These are phyloP conservation scores for Lampropteryx suffumata DNA, from an alignment of 2,888 invertebrate genomes.

Conservation along the genomic window DNA sequence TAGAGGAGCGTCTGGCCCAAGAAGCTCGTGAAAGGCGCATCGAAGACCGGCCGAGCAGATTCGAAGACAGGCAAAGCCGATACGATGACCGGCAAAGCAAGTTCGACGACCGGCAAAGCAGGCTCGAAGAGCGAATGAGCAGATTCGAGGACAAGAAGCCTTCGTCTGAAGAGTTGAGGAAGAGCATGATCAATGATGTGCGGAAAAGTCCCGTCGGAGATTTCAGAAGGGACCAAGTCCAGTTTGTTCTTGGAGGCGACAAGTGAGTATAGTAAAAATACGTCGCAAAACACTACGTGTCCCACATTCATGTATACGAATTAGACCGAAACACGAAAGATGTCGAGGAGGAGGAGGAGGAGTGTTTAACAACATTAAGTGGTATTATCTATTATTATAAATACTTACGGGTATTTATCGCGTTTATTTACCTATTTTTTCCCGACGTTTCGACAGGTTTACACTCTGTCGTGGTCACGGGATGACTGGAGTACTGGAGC, in stretches of 20 bases:
- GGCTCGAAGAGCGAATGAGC: slow-evolving; percentile 52
- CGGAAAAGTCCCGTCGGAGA: slow-evolving; percentile 66
- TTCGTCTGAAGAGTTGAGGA: slow-evolving; percentile 46
- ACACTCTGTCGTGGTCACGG: too few relatives aligned
- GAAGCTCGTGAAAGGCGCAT: slow-evolving; percentile 67
- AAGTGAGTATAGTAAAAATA: too few relatives aligned
- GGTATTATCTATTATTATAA: too few relatives aligned
- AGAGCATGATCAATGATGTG: slow-evolving; percentile 52
- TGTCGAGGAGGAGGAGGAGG: too few relatives aligned
- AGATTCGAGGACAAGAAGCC: slow-evolving; percentile 51
- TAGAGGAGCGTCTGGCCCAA: slow-evolving; percentile 72
- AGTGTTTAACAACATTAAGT: too few relatives aligned
- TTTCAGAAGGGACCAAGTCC: slow-evolving; percentile 63
- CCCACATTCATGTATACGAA: too few relatives aligned
- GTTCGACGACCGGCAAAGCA: slow-evolving; percentile 61
- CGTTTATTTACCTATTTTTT: too few relatives aligned
- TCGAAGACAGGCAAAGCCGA: slow-evolving; percentile 62
- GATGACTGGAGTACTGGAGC: too few relatives aligned
- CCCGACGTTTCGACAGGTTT: too few relatives aligned
- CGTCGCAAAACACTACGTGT: too few relatives aligned
- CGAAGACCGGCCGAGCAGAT: slow-evolving; percentile 48
- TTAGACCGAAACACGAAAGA: too few relatives aligned
- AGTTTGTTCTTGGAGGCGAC: slow-evolving; percentile 74
- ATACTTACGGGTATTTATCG: too few relatives aligned
- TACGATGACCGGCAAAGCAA: slow-evolving; percentile 51